Evolutionary conservation across 53 echinoderm and acorn worm genomes (phyloP).

Genomic region (Luidia sarsii): DNA sequence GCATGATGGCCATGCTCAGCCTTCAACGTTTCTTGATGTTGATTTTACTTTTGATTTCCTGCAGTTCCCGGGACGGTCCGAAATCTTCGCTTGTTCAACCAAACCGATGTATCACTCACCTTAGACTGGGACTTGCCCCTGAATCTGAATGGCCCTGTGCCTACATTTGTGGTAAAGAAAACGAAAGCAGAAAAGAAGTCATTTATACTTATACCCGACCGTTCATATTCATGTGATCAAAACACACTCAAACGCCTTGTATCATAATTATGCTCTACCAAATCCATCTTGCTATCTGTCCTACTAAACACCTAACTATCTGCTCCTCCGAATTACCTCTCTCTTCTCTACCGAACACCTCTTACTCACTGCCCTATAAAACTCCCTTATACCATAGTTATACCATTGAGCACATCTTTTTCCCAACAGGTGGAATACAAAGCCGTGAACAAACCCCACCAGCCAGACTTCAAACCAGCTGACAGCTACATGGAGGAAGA

Average conservation of each 20-base stretch:
- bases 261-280: not conserved
- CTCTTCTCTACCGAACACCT: not conserved
- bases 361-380: not conserved
- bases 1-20: too few relatives aligned
- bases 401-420: not conserved
- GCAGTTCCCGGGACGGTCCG: not conserved
- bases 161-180: not conserved
- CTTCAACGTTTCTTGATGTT: too few relatives aligned
- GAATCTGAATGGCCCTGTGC: not conserved
- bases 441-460: not conserved
- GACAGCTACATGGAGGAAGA: not conserved
- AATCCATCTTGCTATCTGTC: not conserved
- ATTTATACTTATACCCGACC: not conserved
- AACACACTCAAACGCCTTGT: not conserved
- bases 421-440: not conserved
- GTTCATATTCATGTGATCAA: not conserved
- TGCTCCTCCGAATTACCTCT: not conserved
- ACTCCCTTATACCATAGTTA: too few relatives aligned
- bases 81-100: not conserved
- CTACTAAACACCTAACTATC: not conserved
- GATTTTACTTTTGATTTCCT: not conserved
- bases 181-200: not conserved
- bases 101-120: not conserved
- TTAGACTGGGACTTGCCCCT: conserved; percentile 16
- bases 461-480: not conserved